These are phyloP conservation scores for Rhadina sibilatrix DNA, from an alignment of 2,113 vertebrate species.

Conservation along the genomic window DNA sequence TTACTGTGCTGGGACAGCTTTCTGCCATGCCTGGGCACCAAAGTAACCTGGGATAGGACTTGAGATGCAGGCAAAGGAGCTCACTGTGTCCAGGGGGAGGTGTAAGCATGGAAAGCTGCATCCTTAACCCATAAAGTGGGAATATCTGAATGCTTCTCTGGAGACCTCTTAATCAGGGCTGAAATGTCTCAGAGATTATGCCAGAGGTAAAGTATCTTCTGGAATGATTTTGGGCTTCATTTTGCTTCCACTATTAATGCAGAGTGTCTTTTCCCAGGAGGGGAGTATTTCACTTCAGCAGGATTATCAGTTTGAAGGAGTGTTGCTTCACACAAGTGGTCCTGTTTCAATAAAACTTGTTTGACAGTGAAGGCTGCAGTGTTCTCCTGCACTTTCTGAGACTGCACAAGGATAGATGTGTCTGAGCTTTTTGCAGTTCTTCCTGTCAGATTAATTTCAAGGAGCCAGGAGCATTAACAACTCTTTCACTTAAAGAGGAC, in stretches of 20 bases:
- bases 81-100: rapidly evolving
- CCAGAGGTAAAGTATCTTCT: background rate
- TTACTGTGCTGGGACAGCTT: background rate
- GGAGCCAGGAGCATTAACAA: background rate
- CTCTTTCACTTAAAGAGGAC: background rate
- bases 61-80: background rate
- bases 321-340: background rate
- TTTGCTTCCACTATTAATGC: background rate
- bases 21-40: rapidly evolving
- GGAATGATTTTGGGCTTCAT: background rate
- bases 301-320: background rate
- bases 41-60: background rate
- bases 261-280: background rate
- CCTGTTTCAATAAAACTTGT: constrained; percentile 1
- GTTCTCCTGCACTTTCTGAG: background rate
- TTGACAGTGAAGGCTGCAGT: background rate
- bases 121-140: rapidly evolving
- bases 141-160: background rate
- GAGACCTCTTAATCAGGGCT: background rate
- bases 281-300: background rate
- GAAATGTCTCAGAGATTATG: background rate
- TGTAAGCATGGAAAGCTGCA: background rate
- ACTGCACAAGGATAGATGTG: background rate
- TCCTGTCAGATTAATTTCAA: constrained; percentile 26
- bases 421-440: background rate